Base-by-base conservation (phyloP, 1,140 invertebrate species). In the Cotesia glomerata region DNA sequence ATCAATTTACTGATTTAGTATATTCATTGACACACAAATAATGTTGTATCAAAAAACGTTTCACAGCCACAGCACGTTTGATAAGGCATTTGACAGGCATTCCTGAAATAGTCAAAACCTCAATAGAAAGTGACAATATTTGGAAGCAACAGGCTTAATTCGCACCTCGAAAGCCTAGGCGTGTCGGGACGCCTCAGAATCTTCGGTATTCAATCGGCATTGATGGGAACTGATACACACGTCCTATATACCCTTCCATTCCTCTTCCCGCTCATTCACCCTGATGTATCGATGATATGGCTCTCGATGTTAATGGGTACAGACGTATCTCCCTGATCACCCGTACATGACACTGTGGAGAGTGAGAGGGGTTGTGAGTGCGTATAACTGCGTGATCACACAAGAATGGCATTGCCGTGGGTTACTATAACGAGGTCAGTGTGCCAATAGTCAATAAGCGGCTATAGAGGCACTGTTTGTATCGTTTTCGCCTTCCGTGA, bases 131-230 rank as follows among this genome's bases (percentile, higher is more conserved):
- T 13, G 34, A 68, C 71, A 71, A 79, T 73, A 75, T 72, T 62
- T 39, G 63, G 18, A 75, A 75, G 83, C 82, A 84, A 83, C 83
- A 84, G 83, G 83, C 82, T 36, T 63, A 74, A 71, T 76, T 63
- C 67, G 71, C 49, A 67, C 49, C 49, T 67, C 49, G 34, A 35
- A 26, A 13, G 26, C 4, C 59, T 62, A 18, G 74, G 69, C 70
- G 75, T 7, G 39, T 80, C 76, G 83, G 80, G 76, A 77, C 78
- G 79, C 82, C 82, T 82, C 81, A 82, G 82, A 85, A 84, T 84
- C 81, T 82, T 85, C 74, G 82, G 81, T 75, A 85, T 84, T 80
- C 80, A 79, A 83, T 82, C 78, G 76, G 80, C 78, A 79, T 81
- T 77, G 78, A 65, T 69, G 35, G 65, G 68, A 72, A 76, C 71